These are phyloP conservation scores for Danaus plexippus DNA, from an alignment of 1,140 invertebrate species.

Conservation along the genomic window DNA sequence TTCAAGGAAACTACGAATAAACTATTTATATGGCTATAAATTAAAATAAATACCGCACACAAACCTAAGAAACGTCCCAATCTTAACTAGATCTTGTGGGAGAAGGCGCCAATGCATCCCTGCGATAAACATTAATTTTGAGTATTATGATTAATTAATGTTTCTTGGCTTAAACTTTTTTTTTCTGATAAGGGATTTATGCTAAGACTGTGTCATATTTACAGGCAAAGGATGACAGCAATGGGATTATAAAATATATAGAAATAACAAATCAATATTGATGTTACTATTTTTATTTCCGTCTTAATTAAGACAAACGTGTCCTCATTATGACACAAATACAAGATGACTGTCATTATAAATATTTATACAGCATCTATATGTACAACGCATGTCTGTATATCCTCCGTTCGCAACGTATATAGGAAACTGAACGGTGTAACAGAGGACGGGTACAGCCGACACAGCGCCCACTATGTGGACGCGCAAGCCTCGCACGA, in stretches of 20 bases:
- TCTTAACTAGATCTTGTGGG: conserved; percentile 62
- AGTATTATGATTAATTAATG: neutral
- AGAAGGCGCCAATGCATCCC: conserved; percentile 63
- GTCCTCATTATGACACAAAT: conserved; percentile 54
- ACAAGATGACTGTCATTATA: conserved; percentile 64
- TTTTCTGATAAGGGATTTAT: no score
- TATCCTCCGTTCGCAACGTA: conserved; percentile 25
- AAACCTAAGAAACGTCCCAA: conserved; percentile 29
- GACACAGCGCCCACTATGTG: conserved; percentile 24
- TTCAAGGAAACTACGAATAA: no score
- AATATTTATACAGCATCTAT: conserved; percentile 69
- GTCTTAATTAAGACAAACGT: conserved; percentile 60
- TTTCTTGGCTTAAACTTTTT: no score
- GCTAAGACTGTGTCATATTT: no score
- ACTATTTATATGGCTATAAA: neutral
- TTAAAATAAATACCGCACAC: conserved; percentile 3
- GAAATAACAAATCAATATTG: conserved; percentile 43
- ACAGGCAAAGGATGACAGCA: neutral
- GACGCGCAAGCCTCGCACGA: conserved; percentile 31
- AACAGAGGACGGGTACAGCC: conserved; percentile 14
- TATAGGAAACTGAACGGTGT: conserved; percentile 5
- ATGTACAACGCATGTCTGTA: conserved; percentile 56
- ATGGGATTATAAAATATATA: neutral
- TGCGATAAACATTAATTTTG: conserved; percentile 24
- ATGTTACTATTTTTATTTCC: conserved; percentile 69